Evolutionary conservation across 2,888 invertebrate species (phyloP).

Genomic region (Sclerodermus sp.): DNA sequence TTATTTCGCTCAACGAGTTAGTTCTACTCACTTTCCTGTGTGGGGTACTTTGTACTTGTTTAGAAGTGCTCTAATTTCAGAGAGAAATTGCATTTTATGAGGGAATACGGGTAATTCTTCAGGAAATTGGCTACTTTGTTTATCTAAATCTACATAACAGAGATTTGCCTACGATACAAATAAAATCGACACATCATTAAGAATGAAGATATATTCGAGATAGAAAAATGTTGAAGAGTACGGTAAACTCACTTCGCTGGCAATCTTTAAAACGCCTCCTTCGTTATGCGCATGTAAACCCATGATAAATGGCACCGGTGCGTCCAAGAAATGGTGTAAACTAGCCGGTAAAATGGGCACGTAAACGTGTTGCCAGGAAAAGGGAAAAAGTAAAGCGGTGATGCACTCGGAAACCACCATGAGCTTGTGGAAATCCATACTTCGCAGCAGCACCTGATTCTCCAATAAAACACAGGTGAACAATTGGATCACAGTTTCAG

Average conservation of each 20-base stretch:
- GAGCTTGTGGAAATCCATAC: slow-evolving; percentile 90
- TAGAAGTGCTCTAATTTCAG: slow-evolving; percentile 70
- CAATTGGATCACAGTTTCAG: slow-evolving; percentile 89
- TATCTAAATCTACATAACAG: slow-evolving; percentile 96
- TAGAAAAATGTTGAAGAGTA: slow-evolving; percentile 3
- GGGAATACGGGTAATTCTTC: slow-evolving; percentile 95
- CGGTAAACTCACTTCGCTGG: slow-evolving; percentile 53
- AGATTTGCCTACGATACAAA: slow-evolving; percentile 73
- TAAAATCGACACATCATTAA: not conserved
- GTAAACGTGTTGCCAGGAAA: slow-evolving; percentile 98
- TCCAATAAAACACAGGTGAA: slow-evolving; percentile 95
- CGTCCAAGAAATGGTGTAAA: slow-evolving; percentile 94
- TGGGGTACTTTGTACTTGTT: slow-evolving; percentile 66
- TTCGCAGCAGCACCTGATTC: slow-evolving; percentile 93
- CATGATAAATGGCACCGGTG: slow-evolving; percentile 99
- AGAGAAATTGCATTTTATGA: slow-evolving; percentile 81
- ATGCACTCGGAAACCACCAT: slow-evolving; percentile 97
- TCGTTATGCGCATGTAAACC: slow-evolving; percentile 67
- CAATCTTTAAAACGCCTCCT: slow-evolving; percentile 56
- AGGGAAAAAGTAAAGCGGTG: slow-evolving; percentile 87
- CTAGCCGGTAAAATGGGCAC: slow-evolving; percentile 97
- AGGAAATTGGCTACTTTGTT: slow-evolving; percentile 87
- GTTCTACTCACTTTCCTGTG: slow-evolving; percentile 52
- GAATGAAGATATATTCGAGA: not conserved
- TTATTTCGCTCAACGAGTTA: not conserved